These are phyloP conservation scores for Tangara arthus DNA, from an alignment of 2,797 vertebrate species.

Conservation along the genomic window DNA sequence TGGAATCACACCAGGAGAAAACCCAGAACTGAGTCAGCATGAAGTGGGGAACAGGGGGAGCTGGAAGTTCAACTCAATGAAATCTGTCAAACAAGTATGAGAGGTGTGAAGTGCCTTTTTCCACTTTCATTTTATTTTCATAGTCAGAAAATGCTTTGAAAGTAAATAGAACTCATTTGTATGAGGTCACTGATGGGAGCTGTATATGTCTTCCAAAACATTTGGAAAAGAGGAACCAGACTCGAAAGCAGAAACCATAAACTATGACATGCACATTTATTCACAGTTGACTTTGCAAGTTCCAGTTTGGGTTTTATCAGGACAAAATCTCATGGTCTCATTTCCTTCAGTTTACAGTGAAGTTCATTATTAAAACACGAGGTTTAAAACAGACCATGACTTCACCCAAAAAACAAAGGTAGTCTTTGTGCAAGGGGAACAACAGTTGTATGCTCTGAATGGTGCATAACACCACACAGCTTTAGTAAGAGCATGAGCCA, in stretches of 20 bases:
- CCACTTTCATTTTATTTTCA: neutral
- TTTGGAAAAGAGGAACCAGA: neutral
- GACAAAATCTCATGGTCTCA: neutral
- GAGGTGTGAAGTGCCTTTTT: neutral
- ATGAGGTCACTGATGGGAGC: neutral
- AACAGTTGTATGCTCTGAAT: neutral
- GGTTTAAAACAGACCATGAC: conserved; percentile 33
- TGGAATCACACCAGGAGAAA: neutral
- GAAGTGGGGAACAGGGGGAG: no score
- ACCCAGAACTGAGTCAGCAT: fast-evolving
- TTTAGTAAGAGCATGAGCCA: neutral
- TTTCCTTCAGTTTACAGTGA: conserved; percentile 31
- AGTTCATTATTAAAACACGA: neutral
- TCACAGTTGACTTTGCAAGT: conserved; percentile 4
- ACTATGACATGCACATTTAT: neutral
- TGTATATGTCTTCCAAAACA: neutral
- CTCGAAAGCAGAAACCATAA: neutral
- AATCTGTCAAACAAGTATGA: neutral
- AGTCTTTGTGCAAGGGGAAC: neutral
- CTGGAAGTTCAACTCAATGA: neutral
- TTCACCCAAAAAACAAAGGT: conserved; percentile 23
- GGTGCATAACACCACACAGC: neutral
- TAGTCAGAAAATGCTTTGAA: neutral
- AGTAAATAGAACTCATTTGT: neutral
- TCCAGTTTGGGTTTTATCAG: conserved; percentile 31